Base-by-base conservation (phyloP, 2,797 vertebrate species). In the Eulemur albifrons region DNA sequence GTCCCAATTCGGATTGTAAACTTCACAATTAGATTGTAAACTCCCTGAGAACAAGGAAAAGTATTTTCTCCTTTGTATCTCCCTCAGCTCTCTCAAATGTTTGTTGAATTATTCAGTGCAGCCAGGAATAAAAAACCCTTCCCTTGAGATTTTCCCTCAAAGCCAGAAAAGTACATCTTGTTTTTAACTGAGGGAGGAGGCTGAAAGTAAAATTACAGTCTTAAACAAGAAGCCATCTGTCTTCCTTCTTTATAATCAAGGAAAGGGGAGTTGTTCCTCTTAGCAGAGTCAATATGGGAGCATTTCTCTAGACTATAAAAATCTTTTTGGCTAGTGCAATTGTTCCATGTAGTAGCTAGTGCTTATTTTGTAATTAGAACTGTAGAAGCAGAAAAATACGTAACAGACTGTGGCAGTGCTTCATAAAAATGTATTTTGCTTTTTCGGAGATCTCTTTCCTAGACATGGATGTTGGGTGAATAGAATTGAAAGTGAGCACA, bases 201-300 rank as follows among this genome's bases (percentile, higher is more conserved):
- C 95, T 96, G 96, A 93, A 97, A 97, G 97, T 95, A 96, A 97
- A 98, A 97, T 97, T 96, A 97, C 92, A 95, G 93, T 77, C 90
- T 97, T 96, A 96, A 97, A 97, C 95, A 97, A 96, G 97, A 96
- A 97, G 92, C 97, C 97, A 98, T 98, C 97, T 98, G 97, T 98
- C 97, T 96, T 95, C 95, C 89, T 92, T 95, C 92, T 97, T 95
- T 97, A 97, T 96, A 97, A 97, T 98, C 96, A 97, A 97, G 97
- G 84, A 95, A 88, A 96, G 90, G 72, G 94, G 97, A 96, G 94
- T 97, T 97, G 89, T 96, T 97, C 94, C 95, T 96, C 96, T 97
- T 94, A 97, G 93, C 88, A 93, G 91, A 96, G 95, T 96, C 96
- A 97, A 93, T 95, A 96, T 96, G 90, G 97, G 88, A 97, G 81